phyloP scores from a whole-genome alignment of 2,888 invertebrate genomes.

The Ypsolopha sequella region DNA sequence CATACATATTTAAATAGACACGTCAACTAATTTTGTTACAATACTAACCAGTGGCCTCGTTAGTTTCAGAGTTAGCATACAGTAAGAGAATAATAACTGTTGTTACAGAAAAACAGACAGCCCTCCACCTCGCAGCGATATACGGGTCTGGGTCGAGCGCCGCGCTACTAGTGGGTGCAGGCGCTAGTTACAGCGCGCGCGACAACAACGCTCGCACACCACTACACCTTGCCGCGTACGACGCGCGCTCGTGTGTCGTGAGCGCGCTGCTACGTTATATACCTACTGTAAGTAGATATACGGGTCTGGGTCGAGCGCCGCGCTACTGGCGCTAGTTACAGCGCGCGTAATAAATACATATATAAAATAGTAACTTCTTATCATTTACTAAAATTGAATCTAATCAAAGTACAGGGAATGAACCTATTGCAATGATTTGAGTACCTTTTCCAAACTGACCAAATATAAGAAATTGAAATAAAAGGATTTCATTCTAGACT shows the following conservation, averaged over 20 bases:
- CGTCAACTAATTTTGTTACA: too few species aligned
- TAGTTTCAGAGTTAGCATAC: too few species aligned
- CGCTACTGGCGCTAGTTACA: too few species aligned
- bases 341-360: too few species aligned
- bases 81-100: not conserved
- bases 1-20: constrained; percentile 5
- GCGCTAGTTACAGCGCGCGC: constrained; percentile 24
- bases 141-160: constrained; percentile 21
- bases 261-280: constrained; percentile 19
- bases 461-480: too few species aligned
- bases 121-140: constrained; percentile 40
- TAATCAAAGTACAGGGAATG: too few species aligned
- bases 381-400: not conserved
- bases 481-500: too few species aligned
- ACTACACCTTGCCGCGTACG: constrained; percentile 47
- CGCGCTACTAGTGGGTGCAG: constrained; percentile 20
- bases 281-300: constrained; percentile 5
- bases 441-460: too few species aligned
- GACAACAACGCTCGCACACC: constrained; percentile 40
- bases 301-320: too few species aligned
- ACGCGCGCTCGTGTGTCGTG: constrained; percentile 24
- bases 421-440: too few species aligned
- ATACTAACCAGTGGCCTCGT: too few species aligned
- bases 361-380: too few species aligned
- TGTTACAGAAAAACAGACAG: constrained; percentile 34